Percentiles rank a stretch among this genome's conserved stretches.
Evolutionary conservation across 2,888 invertebrate genomes (phyloP).

Genomic region (Linyphia triangularis): DNA sequence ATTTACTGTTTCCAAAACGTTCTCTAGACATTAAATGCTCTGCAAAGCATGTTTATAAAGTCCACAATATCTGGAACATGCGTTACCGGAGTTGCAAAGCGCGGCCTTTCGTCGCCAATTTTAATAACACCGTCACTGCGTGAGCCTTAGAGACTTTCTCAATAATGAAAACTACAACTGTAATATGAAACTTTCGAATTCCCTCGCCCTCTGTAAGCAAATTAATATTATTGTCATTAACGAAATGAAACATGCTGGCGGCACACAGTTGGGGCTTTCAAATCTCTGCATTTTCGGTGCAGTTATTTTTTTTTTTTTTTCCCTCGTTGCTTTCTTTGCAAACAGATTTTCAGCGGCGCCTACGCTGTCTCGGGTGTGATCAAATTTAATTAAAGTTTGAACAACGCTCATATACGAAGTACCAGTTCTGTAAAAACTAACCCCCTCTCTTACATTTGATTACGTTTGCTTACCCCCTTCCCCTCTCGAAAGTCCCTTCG

Average conservation of each 20-base stretch:
- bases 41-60: too few relatives aligned
- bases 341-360: conserved; percentile 62
- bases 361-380: conserved; percentile 49
- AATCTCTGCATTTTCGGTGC: conserved; percentile 49
- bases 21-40: too few relatives aligned
- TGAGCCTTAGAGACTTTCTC: not conserved
- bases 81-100: not conserved
- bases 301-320: conserved; percentile 13
- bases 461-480: conserved; percentile 14
- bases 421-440: conserved; percentile 62
- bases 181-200: conserved; percentile 50
- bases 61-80: not conserved
- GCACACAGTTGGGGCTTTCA: conserved; percentile 59
- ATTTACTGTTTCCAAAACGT: not conserved
- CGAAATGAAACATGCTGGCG: conserved; percentile 64
- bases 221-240: conserved; percentile 73
- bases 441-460: conserved; percentile 59
- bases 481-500: not conserved
- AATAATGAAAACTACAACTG: conserved; percentile 39
- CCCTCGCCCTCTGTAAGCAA: conserved; percentile 49
- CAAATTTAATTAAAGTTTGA: conserved; percentile 75
- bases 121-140: conserved; percentile 17
- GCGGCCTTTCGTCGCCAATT: not conserved
- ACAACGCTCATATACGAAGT: conserved; percentile 50
- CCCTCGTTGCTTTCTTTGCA: conserved; percentile 61